Evolutionary conservation across 1,140 invertebrate genomes (phyloP).

Genomic region (Micrasema longulum): DNA sequence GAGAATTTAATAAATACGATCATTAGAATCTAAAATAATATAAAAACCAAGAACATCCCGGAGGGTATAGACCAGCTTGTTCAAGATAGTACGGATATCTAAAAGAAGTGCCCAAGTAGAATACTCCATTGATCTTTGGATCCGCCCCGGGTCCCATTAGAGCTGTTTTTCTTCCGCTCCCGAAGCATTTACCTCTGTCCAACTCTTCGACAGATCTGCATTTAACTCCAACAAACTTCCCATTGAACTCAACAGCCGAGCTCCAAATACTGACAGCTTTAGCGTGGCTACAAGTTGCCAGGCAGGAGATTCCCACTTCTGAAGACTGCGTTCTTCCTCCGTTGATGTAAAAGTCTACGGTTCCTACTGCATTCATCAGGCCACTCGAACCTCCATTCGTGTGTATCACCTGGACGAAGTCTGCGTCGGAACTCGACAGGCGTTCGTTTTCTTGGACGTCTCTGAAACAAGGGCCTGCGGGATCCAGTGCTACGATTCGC

Average conservation of each 20-base stretch:
- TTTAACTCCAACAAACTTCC: conserved; percentile 9
- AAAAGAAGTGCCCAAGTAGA: conserved; percentile 1
- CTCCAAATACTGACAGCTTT: conserved; percentile 16
- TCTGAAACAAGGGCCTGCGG: conserved; percentile 47
- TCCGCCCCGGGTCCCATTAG: conserved; percentile 19
- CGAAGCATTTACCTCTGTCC: not conserved
- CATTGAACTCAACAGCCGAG: not conserved
- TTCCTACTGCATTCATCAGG: conserved; percentile 13
- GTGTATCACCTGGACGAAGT: conserved; percentile 53
- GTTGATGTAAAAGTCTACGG: conserved; percentile 37
- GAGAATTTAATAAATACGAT: too few relatives aligned
- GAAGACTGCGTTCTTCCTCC: conserved; percentile 20
- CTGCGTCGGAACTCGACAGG: conserved; percentile 58
- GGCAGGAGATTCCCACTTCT: not conserved
- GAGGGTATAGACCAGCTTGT: not conserved
- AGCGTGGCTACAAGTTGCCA: conserved; percentile 10
- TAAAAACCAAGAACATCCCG: not conserved
- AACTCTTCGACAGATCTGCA: conserved; percentile 17
- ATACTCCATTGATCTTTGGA: conserved; percentile 25
- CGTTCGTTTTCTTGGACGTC: conserved; percentile 3
- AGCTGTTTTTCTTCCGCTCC: conserved; percentile 2
- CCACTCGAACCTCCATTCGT: conserved; percentile 16
- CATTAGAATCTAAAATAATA: too few relatives aligned
- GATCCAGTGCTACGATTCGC: conserved; percentile 42
- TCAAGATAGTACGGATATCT: conserved; percentile 20